Conservation (phyloP, 37 sponge, comb jelly and placozoan species). For the Tethya wilhelma region DNA sequence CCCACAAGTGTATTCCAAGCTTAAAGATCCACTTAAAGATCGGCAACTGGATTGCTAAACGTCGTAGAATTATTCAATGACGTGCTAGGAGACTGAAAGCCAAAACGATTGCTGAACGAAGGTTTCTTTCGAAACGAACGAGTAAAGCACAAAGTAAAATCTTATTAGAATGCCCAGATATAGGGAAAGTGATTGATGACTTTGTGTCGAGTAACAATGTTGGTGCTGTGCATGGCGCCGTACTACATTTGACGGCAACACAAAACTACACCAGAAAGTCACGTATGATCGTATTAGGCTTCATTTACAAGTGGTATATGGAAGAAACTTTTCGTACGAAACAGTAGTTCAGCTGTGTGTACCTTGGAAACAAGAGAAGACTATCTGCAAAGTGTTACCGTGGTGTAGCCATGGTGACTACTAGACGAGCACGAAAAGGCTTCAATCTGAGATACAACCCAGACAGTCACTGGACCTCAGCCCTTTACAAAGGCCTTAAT, state of each 20-base stretch:
- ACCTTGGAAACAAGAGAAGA: slow-evolving; percentile 18
- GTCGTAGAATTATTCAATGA: background rate
- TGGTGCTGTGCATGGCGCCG: slow-evolving; percentile 45
- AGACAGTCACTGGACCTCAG: slow-evolving; percentile 42
- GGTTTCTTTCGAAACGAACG: background rate
- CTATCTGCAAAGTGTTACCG: slow-evolving; percentile 11
- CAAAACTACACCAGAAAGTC: slow-evolving; percentile 13
- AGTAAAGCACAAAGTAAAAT: slow-evolving; percentile 4
- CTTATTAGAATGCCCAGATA: slow-evolving; percentile 10
- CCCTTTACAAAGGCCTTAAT: slow-evolving; percentile 22
- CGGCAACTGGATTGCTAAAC: too few species aligned
- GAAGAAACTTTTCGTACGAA: slow-evolving; percentile 20
- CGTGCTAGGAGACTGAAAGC: background rate
- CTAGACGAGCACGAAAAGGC: slow-evolving; percentile 25
- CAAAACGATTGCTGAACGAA: slow-evolving; percentile 1
- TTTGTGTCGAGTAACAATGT: slow-evolving; percentile 21
- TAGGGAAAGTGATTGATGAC: slow-evolving; percentile 35
- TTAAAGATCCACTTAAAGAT: background rate
- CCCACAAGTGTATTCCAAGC: background rate
- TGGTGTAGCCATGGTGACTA: slow-evolving; percentile 31
- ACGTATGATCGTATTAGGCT: slow-evolving; percentile 30
- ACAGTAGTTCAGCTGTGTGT: slow-evolving; percentile 44
- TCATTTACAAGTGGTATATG: slow-evolving; percentile 28
- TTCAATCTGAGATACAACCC: slow-evolving; percentile 48
- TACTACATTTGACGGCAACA: slow-evolving; percentile 44